Evolutionary conservation across 2,888 invertebrate genomes (phyloP), one percentile per base, ranked within the genome.

Genomic region (Suillia variegata): DNA sequence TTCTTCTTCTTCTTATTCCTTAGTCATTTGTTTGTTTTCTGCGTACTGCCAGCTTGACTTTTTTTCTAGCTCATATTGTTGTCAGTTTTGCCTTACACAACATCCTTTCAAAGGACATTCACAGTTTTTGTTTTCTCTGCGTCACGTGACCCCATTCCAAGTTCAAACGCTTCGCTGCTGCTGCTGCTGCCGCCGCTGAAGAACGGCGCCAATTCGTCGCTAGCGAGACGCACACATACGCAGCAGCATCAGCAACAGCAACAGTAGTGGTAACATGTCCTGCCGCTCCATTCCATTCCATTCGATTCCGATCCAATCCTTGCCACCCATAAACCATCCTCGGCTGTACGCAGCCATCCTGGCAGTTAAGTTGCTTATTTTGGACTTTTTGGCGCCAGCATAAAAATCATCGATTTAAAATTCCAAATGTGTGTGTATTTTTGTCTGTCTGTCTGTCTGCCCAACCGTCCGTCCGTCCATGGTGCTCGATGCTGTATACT

Each of bases 371-470:
- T 67, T 65, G 57, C 62, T 70, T 74, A 71, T 73, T 73, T 62
- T 63, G 67, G 71, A 71, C 71, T 67, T 59, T 20, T 58, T 66
- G 71, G 74, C 71, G 71, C 71, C 71, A 74, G 63, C 65, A 74
- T 71, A 71, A 69, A 73, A 66, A 70, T 67, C 64, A 72, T 70
- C 66, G 73, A 61, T 47, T 67, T 68, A 63, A 62, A 66, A 69
- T 69, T 33, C 24, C 33, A 51, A 31, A 31, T 31, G 31, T 12
- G n/a, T n/a, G n/a, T n/a, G n/a, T n/a, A n/a, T n/a, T n/a, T n/a
- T n/a, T n/a, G n/a, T n/a, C n/a, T n/a, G n/a, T n/a, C n/a, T n/a
- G n/a, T n/a, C n/a, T n/a, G n/a, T n/a, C n/a, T n/a, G n/a, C n/a
- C n/a, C n/a, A n/a, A n/a, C n/a, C n/a, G n/a, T n/a, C n/a, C n/a